Percentiles rank a stretch among this genome's conserved stretches.
Evolutionary conservation across 2,888 invertebrate species (phyloP).

Genomic region (Leistus spinibarbis): DNA sequence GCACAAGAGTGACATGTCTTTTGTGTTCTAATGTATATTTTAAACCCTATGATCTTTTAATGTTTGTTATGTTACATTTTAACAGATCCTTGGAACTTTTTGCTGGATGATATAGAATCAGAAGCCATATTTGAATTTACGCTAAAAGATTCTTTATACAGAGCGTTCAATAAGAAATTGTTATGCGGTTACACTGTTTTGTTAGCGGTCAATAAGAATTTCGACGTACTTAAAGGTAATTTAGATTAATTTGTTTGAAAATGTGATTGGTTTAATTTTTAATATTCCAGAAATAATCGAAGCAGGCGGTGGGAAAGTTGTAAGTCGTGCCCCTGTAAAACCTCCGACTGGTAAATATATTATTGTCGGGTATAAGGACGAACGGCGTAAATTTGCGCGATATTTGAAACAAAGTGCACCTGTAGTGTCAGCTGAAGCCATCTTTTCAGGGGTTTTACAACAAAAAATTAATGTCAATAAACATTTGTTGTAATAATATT

Average conservation of each 20-base stretch:
- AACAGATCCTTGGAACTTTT: slow-evolving; percentile 64
- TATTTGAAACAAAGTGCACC: slow-evolving; percentile 50
- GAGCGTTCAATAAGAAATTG: slow-evolving; percentile 48
- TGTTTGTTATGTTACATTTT: not conserved
- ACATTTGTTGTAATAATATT: slow-evolving; percentile 43
- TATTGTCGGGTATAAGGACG: slow-evolving; percentile 50
- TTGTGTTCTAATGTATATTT: not conserved
- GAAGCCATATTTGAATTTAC: slow-evolving; percentile 62
- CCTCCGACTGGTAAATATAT: slow-evolving; percentile 45
- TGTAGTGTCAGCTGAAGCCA: slow-evolving; percentile 53
- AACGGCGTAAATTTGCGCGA: slow-evolving; percentile 50
- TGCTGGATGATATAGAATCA: slow-evolving; percentile 59
- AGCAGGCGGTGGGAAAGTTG: slow-evolving; percentile 54
- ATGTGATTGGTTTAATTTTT: slow-evolving; percentile 17
- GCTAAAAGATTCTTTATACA: slow-evolving; percentile 50
- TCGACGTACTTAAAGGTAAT: slow-evolving; percentile 53
- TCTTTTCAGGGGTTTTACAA: slow-evolving; percentile 54
- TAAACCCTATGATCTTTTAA: no score
- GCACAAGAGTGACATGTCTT: not conserved
- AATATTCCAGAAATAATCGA: slow-evolving; percentile 52
- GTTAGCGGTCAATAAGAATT: slow-evolving; percentile 47
- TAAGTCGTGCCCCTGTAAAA: slow-evolving; percentile 48
- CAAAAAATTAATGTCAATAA: slow-evolving; percentile 50
- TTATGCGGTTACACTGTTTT: slow-evolving; percentile 49
- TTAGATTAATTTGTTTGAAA: not conserved